A percentile compares a stretch with the other conserved stretches of the same genome.
Evolutionary conservation across 2,113 vertebrate species (phyloP).

Genomic region (Psittacula cyanocephala): DNA sequence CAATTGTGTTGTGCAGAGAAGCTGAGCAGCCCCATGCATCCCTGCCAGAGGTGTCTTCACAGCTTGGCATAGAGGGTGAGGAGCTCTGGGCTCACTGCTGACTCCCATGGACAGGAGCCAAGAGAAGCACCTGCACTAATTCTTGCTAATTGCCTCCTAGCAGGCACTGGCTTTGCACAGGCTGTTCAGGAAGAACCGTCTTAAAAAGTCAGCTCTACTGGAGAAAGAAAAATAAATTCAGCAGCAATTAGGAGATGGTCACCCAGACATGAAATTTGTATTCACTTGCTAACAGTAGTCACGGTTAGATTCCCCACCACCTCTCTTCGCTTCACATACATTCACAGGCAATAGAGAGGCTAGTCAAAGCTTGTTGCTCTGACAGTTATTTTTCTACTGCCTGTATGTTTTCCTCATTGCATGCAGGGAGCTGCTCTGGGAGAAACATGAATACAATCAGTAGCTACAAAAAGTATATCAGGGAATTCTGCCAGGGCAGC

Average conservation of each 20-base stretch:
- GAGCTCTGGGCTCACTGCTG: background rate
- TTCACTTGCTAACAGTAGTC: background rate
- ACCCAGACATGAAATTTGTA: background rate
- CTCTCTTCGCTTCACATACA: background rate
- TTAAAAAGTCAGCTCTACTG: background rate
- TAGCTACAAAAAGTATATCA: background rate
- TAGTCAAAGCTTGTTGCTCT: background rate
- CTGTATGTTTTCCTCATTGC: background rate
- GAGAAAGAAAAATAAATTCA: background rate
- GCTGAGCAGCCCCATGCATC: background rate
- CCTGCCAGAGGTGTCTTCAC: background rate
- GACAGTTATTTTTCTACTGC: background rate
- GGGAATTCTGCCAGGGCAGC: background rate
- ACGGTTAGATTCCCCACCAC: background rate
- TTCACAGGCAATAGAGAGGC: background rate
- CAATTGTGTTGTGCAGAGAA: background rate
- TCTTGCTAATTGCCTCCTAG: constrained; percentile 1
- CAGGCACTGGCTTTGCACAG: background rate
- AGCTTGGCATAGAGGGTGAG: background rate
- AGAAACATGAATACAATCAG: background rate
- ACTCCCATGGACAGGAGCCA: background rate
- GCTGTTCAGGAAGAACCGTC: background rate
- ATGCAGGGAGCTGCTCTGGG: background rate
- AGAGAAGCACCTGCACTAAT: constrained; percentile 26
- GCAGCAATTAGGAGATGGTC: background rate